Conservation (phyloP, 2,113 vertebrate genomes). For the Lutjanus erythropterus region DNA sequence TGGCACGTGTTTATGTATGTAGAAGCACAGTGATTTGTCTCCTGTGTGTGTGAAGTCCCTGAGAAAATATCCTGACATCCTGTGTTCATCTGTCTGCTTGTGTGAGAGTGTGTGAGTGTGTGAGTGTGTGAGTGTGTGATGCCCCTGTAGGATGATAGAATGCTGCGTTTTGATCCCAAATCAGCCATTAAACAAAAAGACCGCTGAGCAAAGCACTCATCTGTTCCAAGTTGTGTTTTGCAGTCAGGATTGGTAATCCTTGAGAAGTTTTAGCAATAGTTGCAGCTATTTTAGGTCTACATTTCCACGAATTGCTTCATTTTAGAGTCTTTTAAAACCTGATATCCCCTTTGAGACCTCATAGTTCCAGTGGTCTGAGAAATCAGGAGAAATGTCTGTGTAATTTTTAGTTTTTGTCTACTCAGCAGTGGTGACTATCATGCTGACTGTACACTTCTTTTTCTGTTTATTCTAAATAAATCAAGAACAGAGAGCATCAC, state of each 20-base stretch:
- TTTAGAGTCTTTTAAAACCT: background rate
- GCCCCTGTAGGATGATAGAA: constrained; percentile 44
- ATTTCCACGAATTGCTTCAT: background rate
- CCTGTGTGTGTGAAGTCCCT: constrained; percentile 8
- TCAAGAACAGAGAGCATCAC: constrained; percentile 15
- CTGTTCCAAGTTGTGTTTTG: constrained; percentile 16
- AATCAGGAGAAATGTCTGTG: background rate
- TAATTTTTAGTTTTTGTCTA: background rate
- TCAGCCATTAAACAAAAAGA: constrained; percentile 20
- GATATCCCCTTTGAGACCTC: background rate
- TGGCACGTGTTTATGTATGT: constrained; percentile 6
- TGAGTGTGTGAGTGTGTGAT: constrained; percentile 2
- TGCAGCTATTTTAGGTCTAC: background rate
- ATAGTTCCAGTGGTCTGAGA: background rate
- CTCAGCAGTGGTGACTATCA: background rate
- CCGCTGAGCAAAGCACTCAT: background rate
- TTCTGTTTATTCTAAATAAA: constrained; percentile 28
- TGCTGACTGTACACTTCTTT: background rate
- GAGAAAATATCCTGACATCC: constrained; percentile 36
- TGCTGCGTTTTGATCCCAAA: constrained; percentile 26
- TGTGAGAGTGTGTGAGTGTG: constrained; percentile 22
- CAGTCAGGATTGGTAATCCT: background rate
- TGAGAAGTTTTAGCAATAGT: background rate
- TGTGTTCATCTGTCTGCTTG: constrained; percentile 30
- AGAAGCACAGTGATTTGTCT: constrained; percentile 21